Percentiles rank a stretch among this genome's conserved stretches.
Conservation (phyloP, 2,113 vertebrate genomes). For the Jacana jacana region DNA sequence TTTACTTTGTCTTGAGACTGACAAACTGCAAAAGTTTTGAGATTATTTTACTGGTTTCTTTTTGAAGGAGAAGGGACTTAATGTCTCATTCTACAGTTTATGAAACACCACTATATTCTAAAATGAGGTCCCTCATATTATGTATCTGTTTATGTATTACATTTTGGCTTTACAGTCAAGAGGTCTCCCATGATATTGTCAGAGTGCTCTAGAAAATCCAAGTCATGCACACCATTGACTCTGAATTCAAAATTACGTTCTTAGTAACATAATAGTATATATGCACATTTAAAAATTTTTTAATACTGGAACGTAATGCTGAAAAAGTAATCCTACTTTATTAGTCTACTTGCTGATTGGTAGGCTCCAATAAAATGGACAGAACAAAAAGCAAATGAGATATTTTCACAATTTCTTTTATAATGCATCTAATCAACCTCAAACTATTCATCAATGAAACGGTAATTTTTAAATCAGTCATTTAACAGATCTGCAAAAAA, state of each 20-base stretch:
- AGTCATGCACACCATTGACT: neutral
- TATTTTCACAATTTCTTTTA: neutral
- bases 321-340: neutral
- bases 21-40: neutral
- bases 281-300: neutral
- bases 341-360: neutral
- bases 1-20: neutral
- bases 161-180: neutral
- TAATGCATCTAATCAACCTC: neutral
- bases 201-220: neutral
- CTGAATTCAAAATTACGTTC: neutral
- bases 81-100: neutral
- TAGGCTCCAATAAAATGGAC: neutral
- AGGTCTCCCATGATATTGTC: neutral
- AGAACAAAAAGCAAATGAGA: accelerated
- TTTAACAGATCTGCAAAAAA: neutral
- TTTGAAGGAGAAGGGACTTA: neutral
- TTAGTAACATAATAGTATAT: neutral
- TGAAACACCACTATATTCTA: neutral
- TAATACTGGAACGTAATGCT: neutral
- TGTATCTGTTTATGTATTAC: neutral
- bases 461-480: neutral
- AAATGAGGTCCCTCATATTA: neutral
- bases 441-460: neutral
- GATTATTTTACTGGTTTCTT: neutral